phyloP scores from a whole-genome alignment of 53 echinoderm and acorn worm species.

The Mesocentrotus franciscanus region DNA sequence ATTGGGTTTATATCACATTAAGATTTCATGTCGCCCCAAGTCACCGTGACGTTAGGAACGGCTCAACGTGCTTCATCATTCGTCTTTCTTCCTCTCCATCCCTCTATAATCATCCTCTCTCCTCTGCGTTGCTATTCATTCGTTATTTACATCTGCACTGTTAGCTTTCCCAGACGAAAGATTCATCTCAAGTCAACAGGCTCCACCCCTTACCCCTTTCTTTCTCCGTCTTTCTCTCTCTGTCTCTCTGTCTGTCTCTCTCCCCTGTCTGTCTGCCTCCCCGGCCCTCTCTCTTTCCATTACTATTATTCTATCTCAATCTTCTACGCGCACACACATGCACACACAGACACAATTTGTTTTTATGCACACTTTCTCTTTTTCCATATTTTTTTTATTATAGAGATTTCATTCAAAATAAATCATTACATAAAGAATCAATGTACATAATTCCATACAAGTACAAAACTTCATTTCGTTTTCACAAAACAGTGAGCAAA shows the following conservation, averaged over 20 bases:
- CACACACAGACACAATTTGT: conserved; percentile 14
- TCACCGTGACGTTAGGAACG: neutral
- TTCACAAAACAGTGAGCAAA: too few relatives aligned
- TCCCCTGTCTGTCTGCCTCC: neutral
- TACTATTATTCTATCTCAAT: neutral
- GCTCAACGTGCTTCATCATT: neutral
- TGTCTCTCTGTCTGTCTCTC: neutral
- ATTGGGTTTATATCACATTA: conserved; percentile 58
- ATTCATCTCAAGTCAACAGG: neutral
- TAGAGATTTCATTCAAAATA: too few relatives aligned
- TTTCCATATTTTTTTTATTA: too few relatives aligned
- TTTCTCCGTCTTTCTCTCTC: neutral
- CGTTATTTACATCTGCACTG: neutral
- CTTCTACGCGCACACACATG: neutral
- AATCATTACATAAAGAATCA: too few relatives aligned
- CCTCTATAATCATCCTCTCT: neutral
- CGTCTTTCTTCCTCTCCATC: neutral
- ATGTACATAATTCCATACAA: too few relatives aligned
- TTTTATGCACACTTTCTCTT: too few relatives aligned
- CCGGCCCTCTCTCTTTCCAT: neutral
- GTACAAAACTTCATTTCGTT: too few relatives aligned
- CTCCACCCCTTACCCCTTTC: neutral
- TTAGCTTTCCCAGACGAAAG: neutral
- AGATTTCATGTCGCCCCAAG: conserved; percentile 46
- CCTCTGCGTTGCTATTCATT: neutral